Evolutionary conservation across 2,888 invertebrate species (phyloP).

Genomic region (Cinara cedri): DNA sequence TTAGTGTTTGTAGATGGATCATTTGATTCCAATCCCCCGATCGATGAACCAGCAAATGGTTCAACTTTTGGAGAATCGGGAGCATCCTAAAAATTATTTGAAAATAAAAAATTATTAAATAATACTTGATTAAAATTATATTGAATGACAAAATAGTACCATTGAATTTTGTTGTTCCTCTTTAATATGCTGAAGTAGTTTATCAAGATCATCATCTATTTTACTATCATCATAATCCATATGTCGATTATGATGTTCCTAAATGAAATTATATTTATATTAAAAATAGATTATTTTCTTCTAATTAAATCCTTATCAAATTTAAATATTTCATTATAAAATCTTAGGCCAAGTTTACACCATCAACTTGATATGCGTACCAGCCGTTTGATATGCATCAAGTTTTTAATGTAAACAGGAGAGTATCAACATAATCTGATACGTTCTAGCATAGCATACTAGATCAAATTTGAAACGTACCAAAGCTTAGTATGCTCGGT

Average conservation of each 20-base stretch:
- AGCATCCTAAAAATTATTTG: slow-evolving; percentile 67
- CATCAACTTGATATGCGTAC: no score
- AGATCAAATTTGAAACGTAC: no score
- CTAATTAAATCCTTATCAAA: neutral
- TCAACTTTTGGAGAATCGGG: slow-evolving; percentile 86
- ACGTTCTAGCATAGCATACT: no score
- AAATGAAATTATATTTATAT: slow-evolving; percentile 30
- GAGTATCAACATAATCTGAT: no score
- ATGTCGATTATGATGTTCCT: slow-evolving; percentile 70
- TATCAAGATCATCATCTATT: slow-evolving; percentile 91
- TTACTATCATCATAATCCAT: slow-evolving; percentile 85
- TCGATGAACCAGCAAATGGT: slow-evolving; percentile 64
- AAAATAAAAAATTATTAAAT: slow-evolving; percentile 20
- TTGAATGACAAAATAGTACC: slow-evolving; percentile 61
- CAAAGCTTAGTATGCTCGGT: no score
- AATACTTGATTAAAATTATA: neutral
- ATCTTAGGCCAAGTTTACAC: no score
- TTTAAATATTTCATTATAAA: no score
- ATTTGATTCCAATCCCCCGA: slow-evolving; percentile 82
- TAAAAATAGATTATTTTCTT: neutral
- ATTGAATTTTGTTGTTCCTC: slow-evolving; percentile 91
- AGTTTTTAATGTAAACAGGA: no score
- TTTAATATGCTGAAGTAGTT: slow-evolving; percentile 89
- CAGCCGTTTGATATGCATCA: no score
- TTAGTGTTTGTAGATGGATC: slow-evolving; percentile 69